Evolutionary conservation across 1,140 invertebrate genomes (phyloP).

Genomic region (Caenorhabditis latens): DNA sequence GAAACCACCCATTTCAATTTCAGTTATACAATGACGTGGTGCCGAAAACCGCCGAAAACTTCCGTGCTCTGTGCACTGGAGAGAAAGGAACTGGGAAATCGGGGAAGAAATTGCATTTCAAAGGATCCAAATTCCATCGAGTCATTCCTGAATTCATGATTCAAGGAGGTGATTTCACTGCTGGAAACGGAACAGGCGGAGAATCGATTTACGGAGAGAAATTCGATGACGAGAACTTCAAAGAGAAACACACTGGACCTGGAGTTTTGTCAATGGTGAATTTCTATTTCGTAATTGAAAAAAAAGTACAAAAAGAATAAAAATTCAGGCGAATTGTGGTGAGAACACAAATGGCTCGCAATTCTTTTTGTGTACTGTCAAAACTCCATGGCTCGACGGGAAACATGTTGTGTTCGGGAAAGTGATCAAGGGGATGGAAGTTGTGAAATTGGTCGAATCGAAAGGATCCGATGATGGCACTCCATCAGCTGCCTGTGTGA

Average conservation of each 20-base stretch:
- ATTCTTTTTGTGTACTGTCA: conserved; percentile 95
- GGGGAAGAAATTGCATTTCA: conserved; percentile 79
- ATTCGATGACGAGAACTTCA: conserved; percentile 92
- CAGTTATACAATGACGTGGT: conserved; percentile 78
- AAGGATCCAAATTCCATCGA: conserved; percentile 80
- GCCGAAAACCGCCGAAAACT: conserved; percentile 81
- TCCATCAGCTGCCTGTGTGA: conserved; percentile 55
- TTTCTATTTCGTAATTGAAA: conserved; percentile 63
- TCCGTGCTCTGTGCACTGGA: conserved; percentile 80
- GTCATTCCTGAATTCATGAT: conserved; percentile 99
- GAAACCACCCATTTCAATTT: background rate
- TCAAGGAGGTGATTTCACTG: conserved; percentile 95
- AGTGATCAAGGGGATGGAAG: conserved; percentile 90
- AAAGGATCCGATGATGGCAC: conserved; percentile 70
- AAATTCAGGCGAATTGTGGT: conserved; percentile 85
- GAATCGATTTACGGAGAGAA: conserved; percentile 95
- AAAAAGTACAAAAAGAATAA: conserved; percentile 80
- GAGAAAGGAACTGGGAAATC: conserved; percentile 79
- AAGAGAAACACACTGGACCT: conserved; percentile 90
- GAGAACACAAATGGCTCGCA: conserved; percentile 96
- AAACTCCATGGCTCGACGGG: conserved; percentile 82
- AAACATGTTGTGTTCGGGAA: conserved; percentile 84
- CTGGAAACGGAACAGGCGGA: conserved; percentile 90
- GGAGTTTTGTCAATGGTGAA: conserved; percentile 87
- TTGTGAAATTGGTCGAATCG: conserved; percentile 88